These are phyloP conservation scores for Bimastos eiseni DNA, from an alignment of 2,888 invertebrate species.

Conservation along the genomic window DNA sequence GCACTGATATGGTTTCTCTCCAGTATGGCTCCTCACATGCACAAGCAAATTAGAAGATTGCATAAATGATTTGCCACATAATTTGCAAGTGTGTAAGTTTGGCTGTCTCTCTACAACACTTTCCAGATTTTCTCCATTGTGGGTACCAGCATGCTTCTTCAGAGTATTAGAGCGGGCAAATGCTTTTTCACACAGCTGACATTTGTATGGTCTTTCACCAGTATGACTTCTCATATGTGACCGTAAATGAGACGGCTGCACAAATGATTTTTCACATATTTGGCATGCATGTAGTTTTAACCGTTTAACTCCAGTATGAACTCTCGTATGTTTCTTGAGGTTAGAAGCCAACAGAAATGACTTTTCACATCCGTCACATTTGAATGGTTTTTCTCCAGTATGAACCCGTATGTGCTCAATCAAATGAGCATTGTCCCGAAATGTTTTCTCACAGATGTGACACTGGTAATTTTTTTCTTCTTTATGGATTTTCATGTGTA, in stretches of 20 bases:
- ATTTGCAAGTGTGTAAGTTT: not conserved
- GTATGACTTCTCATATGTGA: constrained; percentile 2
- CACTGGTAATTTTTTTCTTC: not conserved
- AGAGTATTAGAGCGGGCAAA: not conserved
- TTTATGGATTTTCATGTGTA: constrained; percentile 5
- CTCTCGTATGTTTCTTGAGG: not conserved
- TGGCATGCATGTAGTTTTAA: not conserved
- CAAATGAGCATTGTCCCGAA: not conserved
- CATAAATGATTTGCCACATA: not conserved
- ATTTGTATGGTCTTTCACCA: not conserved
- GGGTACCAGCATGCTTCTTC: not conserved
- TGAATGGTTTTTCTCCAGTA: not conserved
- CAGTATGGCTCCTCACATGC: not conserved
- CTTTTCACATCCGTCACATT: not conserved
- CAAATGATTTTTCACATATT: not conserved
- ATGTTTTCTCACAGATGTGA: not conserved
- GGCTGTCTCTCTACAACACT: not conserved
- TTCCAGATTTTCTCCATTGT: not conserved
- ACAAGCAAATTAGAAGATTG: not conserved
- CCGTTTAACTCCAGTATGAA: not conserved
- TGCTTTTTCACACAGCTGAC: not conserved
- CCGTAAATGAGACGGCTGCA: not conserved
- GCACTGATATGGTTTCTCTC: constrained; percentile 1
- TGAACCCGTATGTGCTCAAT: not conserved
- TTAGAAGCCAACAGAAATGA: not conserved